Conservation (phyloP, 2,797 vertebrate species). For the Adrianichthys oophorus region DNA sequence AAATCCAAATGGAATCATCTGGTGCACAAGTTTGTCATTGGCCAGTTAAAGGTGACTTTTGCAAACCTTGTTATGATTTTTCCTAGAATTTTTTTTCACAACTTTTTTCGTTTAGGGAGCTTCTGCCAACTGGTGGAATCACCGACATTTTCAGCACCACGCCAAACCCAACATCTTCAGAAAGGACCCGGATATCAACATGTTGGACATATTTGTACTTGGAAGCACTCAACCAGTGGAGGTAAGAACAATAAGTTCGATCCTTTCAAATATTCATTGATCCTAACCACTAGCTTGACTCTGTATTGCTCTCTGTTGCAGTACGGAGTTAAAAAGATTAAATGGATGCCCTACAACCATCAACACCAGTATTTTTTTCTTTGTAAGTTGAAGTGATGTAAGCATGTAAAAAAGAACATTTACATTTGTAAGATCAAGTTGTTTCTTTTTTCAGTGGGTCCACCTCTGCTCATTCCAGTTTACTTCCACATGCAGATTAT, state of each 20-base stretch:
- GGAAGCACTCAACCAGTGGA: slow-evolving; percentile 89
- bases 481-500: slow-evolving; percentile 93
- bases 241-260: slow-evolving; percentile 65
- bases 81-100: no score
- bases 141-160: slow-evolving; percentile 95
- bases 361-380: slow-evolving; percentile 96
- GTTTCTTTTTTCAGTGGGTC: slow-evolving; percentile 81
- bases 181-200: slow-evolving; percentile 95
- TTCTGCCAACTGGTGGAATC: slow-evolving; percentile 97
- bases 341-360: slow-evolving; percentile 89
- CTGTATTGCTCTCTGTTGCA: slow-evolving; percentile 59
- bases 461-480: slow-evolving; percentile 91
- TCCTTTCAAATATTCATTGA: neutral
- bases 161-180: slow-evolving; percentile 92
- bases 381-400: slow-evolving; percentile 73
- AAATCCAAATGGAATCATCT: slow-evolving; percentile 90
- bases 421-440: neutral
- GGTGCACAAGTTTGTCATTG: slow-evolving; percentile 89
- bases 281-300: neutral
- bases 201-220: slow-evolving; percentile 88
- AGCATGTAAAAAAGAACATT: neutral
- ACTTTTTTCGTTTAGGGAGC: slow-evolving; percentile 79
- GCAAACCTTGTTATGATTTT: neutral
- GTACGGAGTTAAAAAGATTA: slow-evolving; percentile 95
- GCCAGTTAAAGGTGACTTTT: slow-evolving; percentile 89